A percentile compares a stretch with the other conserved stretches of the same genome.
Conservation (phyloP, 2,797 vertebrate species). For the Aselliscus stoliczkanus region DNA sequence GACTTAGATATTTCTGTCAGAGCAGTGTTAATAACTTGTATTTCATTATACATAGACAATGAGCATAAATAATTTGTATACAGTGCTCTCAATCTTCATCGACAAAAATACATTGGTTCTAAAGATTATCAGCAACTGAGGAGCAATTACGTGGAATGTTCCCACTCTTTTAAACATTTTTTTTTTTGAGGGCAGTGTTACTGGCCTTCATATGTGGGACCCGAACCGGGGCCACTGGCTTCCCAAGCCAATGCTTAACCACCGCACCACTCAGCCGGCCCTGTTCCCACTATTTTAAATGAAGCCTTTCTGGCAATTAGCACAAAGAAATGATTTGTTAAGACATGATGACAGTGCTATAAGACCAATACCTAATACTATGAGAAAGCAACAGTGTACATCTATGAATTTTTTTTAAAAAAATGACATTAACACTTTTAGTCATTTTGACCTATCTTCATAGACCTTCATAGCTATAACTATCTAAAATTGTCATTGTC, state of each 20-base stretch:
- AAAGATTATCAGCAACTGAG: not conserved
- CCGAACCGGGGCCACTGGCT: no score
- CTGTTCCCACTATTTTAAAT: not conserved
- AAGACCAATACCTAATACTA: not conserved
- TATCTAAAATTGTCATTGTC: not conserved
- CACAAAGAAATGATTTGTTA: conserved; percentile 9
- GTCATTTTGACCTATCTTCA: not conserved
- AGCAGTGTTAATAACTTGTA: not conserved
- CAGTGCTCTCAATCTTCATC: not conserved
- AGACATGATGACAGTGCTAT: not conserved
- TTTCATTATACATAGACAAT: not conserved
- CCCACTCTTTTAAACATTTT: not conserved
- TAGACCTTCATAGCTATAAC: not conserved
- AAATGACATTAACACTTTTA: not conserved
- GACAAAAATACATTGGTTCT: not conserved
- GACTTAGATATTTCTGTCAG: not conserved
- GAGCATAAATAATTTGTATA: not conserved
- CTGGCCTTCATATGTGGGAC: no score
- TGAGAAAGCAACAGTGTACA: not conserved
- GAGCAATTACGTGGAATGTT: not conserved
- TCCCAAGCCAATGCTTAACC: no score
- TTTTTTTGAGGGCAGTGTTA: no score
- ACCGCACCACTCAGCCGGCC: no score
- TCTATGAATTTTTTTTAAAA: not conserved
- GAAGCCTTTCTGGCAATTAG: not conserved